Evolutionary conservation across 2,797 vertebrate genomes (phyloP).

Genomic region (Xenopus petersii): DNA sequence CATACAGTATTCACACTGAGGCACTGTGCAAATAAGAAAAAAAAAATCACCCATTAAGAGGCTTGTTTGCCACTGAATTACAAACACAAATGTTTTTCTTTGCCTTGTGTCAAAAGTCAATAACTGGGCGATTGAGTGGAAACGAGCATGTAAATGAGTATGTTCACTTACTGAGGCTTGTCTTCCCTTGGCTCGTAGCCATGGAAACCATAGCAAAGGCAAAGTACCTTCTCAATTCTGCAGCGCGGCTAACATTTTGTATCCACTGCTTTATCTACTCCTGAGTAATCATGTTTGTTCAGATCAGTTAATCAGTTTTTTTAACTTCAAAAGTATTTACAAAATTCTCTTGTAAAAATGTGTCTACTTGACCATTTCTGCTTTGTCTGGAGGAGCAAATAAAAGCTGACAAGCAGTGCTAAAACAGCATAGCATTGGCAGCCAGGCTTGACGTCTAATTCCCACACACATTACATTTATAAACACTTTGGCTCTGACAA

Average conservation of each 20-base stretch:
- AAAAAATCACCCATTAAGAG: too few species aligned
- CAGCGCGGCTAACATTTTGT: conserved; percentile 57
- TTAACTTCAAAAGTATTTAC: conserved; percentile 56
- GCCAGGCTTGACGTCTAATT: too few species aligned
- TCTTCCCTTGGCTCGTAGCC: conserved; percentile 57
- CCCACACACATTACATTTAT: too few species aligned
- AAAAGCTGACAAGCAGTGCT: conserved; percentile 28
- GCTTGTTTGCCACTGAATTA: too few species aligned
- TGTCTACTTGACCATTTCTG: conserved; percentile 13
- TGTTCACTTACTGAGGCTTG: not conserved
- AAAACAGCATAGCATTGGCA: not conserved
- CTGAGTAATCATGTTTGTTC: conserved; percentile 58
- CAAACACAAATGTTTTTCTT: too few species aligned
- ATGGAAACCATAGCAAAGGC: conserved; percentile 68
- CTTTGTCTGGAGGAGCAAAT: conserved; percentile 30
- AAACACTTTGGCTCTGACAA: too few species aligned
- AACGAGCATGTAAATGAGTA: too few species aligned
- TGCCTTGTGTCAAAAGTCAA: too few species aligned
- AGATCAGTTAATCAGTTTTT: conserved; percentile 48
- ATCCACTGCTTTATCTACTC: conserved; percentile 56
- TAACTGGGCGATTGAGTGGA: too few species aligned
- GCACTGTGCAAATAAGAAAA: too few species aligned
- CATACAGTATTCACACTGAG: too few species aligned
- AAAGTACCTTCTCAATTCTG: conserved; percentile 56
- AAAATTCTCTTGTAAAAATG: conserved; percentile 27